phyloP scores from a whole-genome alignment of 2,888 invertebrate genomes.

The Ormyrus rosae region DNA sequence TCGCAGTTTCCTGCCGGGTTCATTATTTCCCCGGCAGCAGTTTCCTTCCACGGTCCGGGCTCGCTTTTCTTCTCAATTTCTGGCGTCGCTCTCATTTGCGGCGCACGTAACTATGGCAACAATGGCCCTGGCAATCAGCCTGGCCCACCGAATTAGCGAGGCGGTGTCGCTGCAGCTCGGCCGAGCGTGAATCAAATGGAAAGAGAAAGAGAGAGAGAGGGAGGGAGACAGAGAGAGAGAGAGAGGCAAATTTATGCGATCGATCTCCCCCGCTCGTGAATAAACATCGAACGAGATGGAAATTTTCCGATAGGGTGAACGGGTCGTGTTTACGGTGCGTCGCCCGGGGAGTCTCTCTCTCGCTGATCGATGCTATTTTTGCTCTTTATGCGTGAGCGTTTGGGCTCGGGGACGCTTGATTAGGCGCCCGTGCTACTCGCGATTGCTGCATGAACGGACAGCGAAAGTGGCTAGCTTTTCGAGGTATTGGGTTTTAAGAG shows the following conservation, averaged over 20 bases:
- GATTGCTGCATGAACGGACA: too few relatives aligned
- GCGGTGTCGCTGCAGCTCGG: background rate
- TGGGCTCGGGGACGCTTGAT: too few relatives aligned
- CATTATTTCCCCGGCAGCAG: slow-evolving; percentile 27
- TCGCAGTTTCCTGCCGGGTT: background rate
- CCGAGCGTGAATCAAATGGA: too few relatives aligned
- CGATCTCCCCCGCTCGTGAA: slow-evolving; percentile 2
- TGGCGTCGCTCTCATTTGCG: background rate
- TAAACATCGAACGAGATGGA: slow-evolving; percentile 20
- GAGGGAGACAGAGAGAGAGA: too few relatives aligned
- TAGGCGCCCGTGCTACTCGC: too few relatives aligned
- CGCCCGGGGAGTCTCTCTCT: background rate
- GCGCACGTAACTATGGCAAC: slow-evolving; percentile 48
- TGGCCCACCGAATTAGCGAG: slow-evolving; percentile 39
- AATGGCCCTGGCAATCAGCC: slow-evolving; percentile 40
- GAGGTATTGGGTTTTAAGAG: too few relatives aligned
- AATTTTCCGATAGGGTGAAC: background rate
- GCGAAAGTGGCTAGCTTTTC: too few relatives aligned
- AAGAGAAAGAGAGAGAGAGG: too few relatives aligned
- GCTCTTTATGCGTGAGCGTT: background rate
- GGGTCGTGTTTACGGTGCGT: too few relatives aligned
- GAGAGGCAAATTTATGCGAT: slow-evolving; percentile 14
- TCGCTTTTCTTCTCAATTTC: background rate
- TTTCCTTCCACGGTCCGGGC: background rate
- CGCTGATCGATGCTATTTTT: background rate